These are phyloP conservation scores for Neomicropteryx cornuta DNA, from an alignment of 1,140 invertebrate species.

Conservation along the genomic window DNA sequence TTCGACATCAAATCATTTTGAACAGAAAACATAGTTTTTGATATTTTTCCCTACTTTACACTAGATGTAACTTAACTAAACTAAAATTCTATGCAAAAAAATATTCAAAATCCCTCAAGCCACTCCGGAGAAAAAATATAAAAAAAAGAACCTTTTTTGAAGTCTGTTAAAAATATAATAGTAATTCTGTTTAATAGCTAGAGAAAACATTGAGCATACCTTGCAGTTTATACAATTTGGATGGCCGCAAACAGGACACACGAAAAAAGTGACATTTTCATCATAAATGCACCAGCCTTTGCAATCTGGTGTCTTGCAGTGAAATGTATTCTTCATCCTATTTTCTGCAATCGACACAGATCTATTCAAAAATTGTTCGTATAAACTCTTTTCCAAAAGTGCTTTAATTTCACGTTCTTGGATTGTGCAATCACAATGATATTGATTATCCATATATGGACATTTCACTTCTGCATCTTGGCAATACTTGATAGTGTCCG, in stretches of 20 bases:
- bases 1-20: no score
- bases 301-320: constrained; percentile 69
- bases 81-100: no score
- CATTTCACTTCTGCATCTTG: constrained; percentile 65
- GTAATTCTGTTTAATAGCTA: no score
- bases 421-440: constrained; percentile 52
- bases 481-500: constrained; percentile 61
- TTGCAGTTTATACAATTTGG: constrained; percentile 66
- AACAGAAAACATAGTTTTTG: no score
- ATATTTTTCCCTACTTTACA: no score
- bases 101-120: no score
- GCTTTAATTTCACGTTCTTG: constrained; percentile 66
- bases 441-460: constrained; percentile 53
- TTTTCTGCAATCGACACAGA: constrained; percentile 58
- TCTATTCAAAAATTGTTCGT: constrained; percentile 52
- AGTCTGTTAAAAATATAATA: no score
- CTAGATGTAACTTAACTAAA: no score
- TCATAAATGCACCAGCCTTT: constrained; percentile 69
- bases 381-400: constrained; percentile 41
- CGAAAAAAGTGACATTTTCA: constrained; percentile 62
- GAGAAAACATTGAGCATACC: no score
- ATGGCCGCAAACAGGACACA: constrained; percentile 56
- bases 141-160: no score
- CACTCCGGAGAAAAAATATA: no score
- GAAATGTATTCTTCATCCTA: constrained; percentile 54